Evolutionary conservation across 2,113 vertebrate genomes (phyloP), one percentile per base, ranked within the genome.

Genomic region (Camelus dromedarius): DNA sequence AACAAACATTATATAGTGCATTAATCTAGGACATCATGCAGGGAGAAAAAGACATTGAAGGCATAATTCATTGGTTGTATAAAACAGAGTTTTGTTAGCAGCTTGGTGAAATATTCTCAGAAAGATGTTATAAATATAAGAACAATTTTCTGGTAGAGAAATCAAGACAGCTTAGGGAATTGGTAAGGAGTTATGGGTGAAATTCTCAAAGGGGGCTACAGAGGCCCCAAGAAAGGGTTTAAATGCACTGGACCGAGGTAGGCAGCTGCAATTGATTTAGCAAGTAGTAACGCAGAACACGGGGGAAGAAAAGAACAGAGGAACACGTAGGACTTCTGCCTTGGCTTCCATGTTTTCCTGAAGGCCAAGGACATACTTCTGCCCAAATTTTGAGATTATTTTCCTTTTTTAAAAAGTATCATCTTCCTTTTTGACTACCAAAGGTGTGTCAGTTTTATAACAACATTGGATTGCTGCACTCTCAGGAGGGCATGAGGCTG

Each of bases 101-200:
- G 70, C 38, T 84, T 50, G 54, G 35, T 97, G 87, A 97, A 97
- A 96, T 98, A 97, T 54, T 94, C 52, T 94, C n/a, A 73, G 75
- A 96, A 80, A 91, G 72, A 67, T 92, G 60, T 98, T 96, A 96
- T 95, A 95, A 96, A 97, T 97, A 98, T 88, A 97, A 90, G 93
- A 97, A 96, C 93, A 96, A 96, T 97, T 96, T 97, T 96, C 95
- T 97, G 95, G 89, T 96, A 91, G 91, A 96, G 85, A 92, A 96
- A 54, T 83, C 93, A 97, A 85, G 91, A 95, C 52, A 95, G 79
- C 42, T 95, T 90, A 64, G 87, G 91, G 86, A 95, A 94, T 94
- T 96, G 89, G 60, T 77, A 90, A 96, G 75, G 64, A 95, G 66
- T 96, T 95, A 93, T 90, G 79, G 95, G 79, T 96, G 89, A 96